Percentiles rank a stretch among this genome's conserved stretches.
These are phyloP conservation scores for Azemiops feae DNA, from an alignment of 2,113 vertebrate genomes.

Conservation along the genomic window DNA sequence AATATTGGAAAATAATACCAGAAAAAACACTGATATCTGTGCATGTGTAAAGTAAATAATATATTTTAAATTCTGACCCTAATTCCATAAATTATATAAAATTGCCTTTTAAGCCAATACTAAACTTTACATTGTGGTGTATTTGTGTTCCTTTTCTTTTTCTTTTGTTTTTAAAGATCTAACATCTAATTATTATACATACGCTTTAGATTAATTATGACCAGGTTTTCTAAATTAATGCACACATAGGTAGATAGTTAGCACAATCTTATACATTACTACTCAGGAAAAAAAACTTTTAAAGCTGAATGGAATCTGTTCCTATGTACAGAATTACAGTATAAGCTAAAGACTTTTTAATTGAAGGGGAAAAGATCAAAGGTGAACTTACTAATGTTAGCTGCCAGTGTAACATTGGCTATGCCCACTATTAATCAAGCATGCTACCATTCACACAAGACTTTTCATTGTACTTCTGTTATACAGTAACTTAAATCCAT, in stretches of 20 bases:
- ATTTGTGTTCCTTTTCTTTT: neutral
- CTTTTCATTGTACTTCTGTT: neutral
- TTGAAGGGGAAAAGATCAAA: conserved; percentile 16
- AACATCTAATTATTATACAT: neutral
- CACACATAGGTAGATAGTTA: neutral
- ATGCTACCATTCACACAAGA: neutral
- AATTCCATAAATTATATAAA: neutral
- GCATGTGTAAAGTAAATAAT: neutral
- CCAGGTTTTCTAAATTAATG: neutral
- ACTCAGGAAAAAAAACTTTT: neutral
- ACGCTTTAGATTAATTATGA: neutral
- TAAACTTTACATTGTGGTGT: neutral
- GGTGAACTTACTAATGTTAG: conserved; percentile 20
- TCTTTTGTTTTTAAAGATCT: neutral
- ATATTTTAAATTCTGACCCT: neutral
- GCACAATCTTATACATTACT: neutral
- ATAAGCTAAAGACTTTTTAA: neutral
- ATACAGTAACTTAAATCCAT: neutral
- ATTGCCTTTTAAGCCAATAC: neutral
- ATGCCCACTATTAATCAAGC: neutral
- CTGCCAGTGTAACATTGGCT: neutral
- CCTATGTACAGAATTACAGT: neutral
- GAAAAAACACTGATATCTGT: neutral
- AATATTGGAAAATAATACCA: neutral
- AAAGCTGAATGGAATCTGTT: neutral